Evolutionary conservation across 2,797 vertebrate genomes (phyloP), one percentile per base, ranked within the genome.

Genomic region (Mormyrus proboscirostris): DNA sequence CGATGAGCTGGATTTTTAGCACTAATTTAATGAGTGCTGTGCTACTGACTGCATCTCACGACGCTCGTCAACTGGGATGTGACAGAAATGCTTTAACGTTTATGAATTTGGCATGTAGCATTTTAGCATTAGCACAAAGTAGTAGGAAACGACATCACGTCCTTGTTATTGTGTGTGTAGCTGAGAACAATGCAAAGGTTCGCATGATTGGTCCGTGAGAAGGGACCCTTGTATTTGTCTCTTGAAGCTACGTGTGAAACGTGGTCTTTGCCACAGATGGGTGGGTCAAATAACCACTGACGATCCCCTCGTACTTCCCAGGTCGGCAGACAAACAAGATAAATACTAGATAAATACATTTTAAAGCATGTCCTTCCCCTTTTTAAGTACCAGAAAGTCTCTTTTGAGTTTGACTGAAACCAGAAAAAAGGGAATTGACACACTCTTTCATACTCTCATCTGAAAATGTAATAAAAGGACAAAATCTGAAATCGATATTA

Each of bases 381-480:
- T 47, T 44, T 47, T 38, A 47, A 44, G 41, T 82, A 47, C n/a
- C 76, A 22, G 76, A 41, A 82, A 47, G 76, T 82, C 76, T 44
- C 76, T n/a, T n/a, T 47, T 47, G 76, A 82, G 41, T 82, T 44
- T 82, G 19, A 82, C 76, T 82, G 76, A 82, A 47, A 22, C 76
- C 76, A 47, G 76, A 82, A 47, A 82, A 82, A 82, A 47, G 41
- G 1, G 2, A 82, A 82, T 82, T 9, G 16, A 44, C 76, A 82
- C 41, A 82, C 1, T 82, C 76, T 44, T 47, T 82, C 76, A 47
- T 82, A 44, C 19, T 22, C 76, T 82, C 38, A 82, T 82, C 41
- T 82, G 76, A 82, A 82, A 82, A 47, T 44, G 76, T 44, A 82
- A 82, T 82, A 82, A 82, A 82, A 82, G 41, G 41, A 19, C 76